A percentile compares a stretch with the other conserved stretches of the same genome.
phyloP scores from a whole-genome alignment of 2,113 vertebrate genomes.

The Paramisgurnus dabryanus region DNA sequence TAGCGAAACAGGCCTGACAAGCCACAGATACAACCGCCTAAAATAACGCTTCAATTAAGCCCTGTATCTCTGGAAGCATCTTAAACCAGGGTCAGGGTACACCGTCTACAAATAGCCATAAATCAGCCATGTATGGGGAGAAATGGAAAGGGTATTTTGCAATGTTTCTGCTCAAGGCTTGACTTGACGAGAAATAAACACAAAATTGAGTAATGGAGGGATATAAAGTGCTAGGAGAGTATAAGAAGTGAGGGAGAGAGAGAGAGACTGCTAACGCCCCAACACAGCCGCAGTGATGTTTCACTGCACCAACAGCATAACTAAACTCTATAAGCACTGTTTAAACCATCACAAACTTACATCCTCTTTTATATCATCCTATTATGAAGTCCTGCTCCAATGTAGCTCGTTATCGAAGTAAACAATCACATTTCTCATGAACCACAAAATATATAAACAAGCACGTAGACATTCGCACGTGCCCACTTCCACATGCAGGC shows the following conservation, averaged over 20 bases:
- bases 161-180: background rate
- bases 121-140: background rate
- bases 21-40: background rate
- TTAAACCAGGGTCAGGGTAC: background rate
- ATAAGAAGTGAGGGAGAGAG: conserved; percentile 59
- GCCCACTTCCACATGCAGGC: conserved; percentile 18
- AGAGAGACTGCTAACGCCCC: conserved; percentile 61
- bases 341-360: conserved; percentile 58
- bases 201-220: conserved; percentile 40
- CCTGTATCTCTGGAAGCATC: no score
- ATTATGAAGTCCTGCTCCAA: background rate
- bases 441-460: conserved; percentile 5
- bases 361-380: conserved; percentile 33
- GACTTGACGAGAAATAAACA: background rate
- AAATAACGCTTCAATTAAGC: conserved; percentile 1
- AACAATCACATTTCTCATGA: background rate
- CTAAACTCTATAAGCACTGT: conserved; percentile 20
- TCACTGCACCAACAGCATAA: conserved; percentile 73
- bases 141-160: background rate
- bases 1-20: conserved; percentile 8
- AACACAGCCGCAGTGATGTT: conserved; percentile 76
- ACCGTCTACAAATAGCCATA: background rate
- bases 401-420: background rate
- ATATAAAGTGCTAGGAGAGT: conserved; percentile 44
- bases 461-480: background rate